phyloP scores from a whole-genome alignment of 2,797 vertebrate genomes.

The Hydrolagus colliei region DNA sequence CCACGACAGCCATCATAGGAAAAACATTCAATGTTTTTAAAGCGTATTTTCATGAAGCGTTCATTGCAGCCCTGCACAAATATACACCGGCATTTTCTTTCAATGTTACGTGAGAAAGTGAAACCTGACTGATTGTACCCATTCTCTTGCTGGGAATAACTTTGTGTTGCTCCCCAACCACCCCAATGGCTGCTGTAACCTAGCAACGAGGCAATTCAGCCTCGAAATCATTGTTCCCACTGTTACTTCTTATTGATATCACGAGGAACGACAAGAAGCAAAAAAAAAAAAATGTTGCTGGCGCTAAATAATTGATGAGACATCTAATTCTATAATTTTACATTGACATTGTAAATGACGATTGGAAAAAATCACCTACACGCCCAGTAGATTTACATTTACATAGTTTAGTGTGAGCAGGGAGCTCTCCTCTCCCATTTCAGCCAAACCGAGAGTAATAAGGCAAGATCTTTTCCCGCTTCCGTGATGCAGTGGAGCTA shows the following conservation, averaged over 20 bases:
- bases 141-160: not conserved
- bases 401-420: not conserved
- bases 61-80: not conserved
- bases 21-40: not conserved
- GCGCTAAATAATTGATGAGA: slow-evolving; percentile 20
- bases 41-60: not conserved
- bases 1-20: not conserved
- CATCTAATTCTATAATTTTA: slow-evolving; percentile 18
- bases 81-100: slow-evolving; percentile 11
- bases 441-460: too few species aligned
- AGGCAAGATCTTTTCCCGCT: too few species aligned
- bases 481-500: too few species aligned
- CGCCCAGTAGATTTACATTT: not conserved
- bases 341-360: slow-evolving; percentile 17
- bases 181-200: not conserved
- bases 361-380: not conserved
- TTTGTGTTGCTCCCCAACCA: not conserved
- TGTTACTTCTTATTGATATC: slow-evolving; percentile 7
- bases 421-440: not conserved
- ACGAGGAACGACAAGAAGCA: not conserved
- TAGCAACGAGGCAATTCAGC: slow-evolving; percentile 4
- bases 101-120: slow-evolving; percentile 1
- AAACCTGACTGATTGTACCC: slow-evolving; percentile 4
- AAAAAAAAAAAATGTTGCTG: not conserved
- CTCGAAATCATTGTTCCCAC: not conserved